Percentiles rank a stretch among this genome's conserved stretches.
Conservation (phyloP, 2,888 invertebrate species). For the Sphinx pinastri region DNA sequence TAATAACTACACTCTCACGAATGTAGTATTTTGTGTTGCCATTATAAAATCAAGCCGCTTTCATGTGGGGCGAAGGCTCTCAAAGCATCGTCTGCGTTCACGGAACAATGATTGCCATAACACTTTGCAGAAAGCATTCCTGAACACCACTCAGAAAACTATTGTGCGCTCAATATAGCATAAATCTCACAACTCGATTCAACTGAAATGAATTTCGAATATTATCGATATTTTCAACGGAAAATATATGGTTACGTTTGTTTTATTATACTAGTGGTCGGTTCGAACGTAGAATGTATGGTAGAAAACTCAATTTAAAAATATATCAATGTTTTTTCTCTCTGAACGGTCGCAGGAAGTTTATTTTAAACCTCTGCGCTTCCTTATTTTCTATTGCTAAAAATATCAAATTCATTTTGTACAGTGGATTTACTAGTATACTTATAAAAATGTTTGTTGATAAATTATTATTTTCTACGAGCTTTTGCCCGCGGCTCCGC, state of each 20-base stretch:
- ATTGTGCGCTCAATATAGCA: constrained; percentile 26
- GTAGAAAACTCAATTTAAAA: not conserved
- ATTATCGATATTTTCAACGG: not conserved
- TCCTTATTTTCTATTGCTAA: no score
- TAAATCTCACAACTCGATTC: constrained; percentile 6
- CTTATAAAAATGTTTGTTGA: no score
- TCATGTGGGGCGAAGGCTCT: constrained; percentile 31
- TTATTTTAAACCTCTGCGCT: not conserved
- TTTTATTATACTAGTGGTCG: not conserved
- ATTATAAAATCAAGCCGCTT: constrained; percentile 25
- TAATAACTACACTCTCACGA: constrained; percentile 15
- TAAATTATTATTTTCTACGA: no score
- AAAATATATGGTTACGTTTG: constrained; percentile 2
- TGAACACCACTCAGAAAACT: constrained; percentile 28
- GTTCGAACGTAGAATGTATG: not conserved
- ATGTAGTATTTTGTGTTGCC: constrained; percentile 11
- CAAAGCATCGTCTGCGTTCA: constrained; percentile 31
- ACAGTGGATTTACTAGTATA: no score
- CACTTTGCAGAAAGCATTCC: constrained; percentile 36
- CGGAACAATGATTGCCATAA: constrained; percentile 38
- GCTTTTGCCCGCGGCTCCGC: no score
- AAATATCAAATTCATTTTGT: no score
- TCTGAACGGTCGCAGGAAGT: not conserved
- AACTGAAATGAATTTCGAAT: constrained; percentile 13
- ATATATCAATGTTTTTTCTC: not conserved